Base-by-base conservation (phyloP, 2,113 vertebrate genomes). In the Ivindomyrus marchei region DNA sequence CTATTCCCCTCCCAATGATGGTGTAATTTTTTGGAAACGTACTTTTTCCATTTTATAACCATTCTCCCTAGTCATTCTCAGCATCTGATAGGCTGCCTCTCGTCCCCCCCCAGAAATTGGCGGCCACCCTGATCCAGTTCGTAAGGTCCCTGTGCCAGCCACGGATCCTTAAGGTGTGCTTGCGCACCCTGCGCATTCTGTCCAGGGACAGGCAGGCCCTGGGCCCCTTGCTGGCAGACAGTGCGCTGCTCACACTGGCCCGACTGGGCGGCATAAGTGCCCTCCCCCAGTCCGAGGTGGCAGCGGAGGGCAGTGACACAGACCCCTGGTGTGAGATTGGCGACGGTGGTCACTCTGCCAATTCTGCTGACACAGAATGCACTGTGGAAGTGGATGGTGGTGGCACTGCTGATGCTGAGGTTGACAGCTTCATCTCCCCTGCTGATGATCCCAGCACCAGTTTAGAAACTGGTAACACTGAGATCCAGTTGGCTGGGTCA, bases 201-300 rank as follows among this genome's bases (percentile, higher is more conserved):
- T 95, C 93, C 45, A 92, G 95, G 89, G 95, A 96, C 91, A 94
- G 95, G 58, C 94, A 93, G 92, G 91, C 94, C 42, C 90, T 95
- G 90, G 91, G 92, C n/a, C 94, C 94, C 50, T 66, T 96, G 56
- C 91, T 95, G 87, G 95, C 94, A 0, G 95, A 95, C 92, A 39
- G 50, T 1, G 91, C 94, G 3, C 93, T 96, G 52, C 90, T 95
- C 74, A 94, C 93, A 2, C 89, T 96, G 85, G 94, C 95, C 53
- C 93, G 91, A 88, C 91, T 94, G 1, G 95, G 93, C 0, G 94
- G 94, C 45, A 91, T 95, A 53, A 93, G 92, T 45, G 58, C 90
- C 7, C 85, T 21, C 1, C 94, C 1, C 10, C 85, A 15, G 31
- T 74, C 0, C 92, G 94, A 95, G 27, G 13, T 3, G n/a, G 62